These are phyloP conservation scores for Tenebrio molitor DNA, from an alignment of 1,140 invertebrate genomes.

Conservation along the genomic window DNA sequence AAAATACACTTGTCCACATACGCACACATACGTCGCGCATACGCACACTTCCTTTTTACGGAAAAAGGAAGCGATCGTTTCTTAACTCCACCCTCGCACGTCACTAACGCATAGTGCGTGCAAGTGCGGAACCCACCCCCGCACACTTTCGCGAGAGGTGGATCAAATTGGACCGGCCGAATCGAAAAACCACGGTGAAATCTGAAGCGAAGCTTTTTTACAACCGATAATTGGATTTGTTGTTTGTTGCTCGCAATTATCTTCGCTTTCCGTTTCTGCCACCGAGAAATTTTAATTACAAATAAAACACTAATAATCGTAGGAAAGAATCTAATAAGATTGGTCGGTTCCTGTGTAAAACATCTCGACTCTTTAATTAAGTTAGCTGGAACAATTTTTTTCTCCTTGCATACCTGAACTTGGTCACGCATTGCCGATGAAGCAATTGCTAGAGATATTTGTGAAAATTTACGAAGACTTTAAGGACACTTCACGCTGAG, in stretches of 20 bases:
- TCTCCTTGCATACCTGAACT: not conserved
- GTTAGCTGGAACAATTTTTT: not conserved
- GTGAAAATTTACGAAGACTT: too few species aligned
- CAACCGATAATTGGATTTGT: too few species aligned
- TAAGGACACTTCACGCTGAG: too few species aligned
- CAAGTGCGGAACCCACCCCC: not conserved
- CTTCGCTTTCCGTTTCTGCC: not conserved
- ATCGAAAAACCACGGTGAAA: too few species aligned
- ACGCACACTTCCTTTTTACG: constrained; percentile 30
- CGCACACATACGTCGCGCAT: constrained; percentile 45
- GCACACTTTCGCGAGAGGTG: not conserved
- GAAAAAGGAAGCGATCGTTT: constrained; percentile 23
- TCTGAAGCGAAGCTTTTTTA: too few species aligned
- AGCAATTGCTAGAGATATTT: too few species aligned
- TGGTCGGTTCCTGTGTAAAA: not conserved
- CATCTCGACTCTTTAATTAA: not conserved
- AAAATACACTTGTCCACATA: constrained; percentile 40
- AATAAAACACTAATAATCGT: not conserved
- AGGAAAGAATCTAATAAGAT: not conserved
- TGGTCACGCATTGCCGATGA: not conserved
- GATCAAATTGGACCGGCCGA: too few species aligned
- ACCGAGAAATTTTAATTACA: not conserved
- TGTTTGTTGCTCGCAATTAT: not conserved
- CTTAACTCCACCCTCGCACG: constrained; percentile 36
- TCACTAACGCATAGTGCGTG: constrained; percentile 15